Evolutionary conservation across 37 sponge, comb jelly and placozoan genomes (phyloP).

Genomic region (Diacarnus erythraeanus): DNA sequence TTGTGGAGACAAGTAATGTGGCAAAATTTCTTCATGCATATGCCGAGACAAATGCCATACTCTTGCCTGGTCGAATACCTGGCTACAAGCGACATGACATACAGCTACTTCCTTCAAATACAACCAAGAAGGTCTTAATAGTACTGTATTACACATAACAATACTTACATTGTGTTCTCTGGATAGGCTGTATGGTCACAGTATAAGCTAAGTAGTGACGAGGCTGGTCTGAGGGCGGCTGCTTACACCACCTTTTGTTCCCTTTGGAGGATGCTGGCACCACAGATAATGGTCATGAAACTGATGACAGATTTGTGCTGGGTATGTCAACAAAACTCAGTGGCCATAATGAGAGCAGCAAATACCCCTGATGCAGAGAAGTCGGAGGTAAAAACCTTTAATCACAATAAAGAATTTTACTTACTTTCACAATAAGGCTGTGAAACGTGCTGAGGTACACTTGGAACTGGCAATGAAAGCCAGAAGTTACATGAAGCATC

Average conservation of each 20-base stretch:
- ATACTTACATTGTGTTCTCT: background rate
- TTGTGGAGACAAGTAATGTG: conserved; percentile 3
- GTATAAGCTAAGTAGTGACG: conserved; percentile 20
- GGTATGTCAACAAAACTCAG: conserved; percentile 59
- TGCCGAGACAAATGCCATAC: conserved; percentile 41
- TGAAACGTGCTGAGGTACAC: conserved; percentile 30
- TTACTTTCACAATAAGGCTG: background rate
- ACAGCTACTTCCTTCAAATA: conserved; percentile 46
- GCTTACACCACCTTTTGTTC: conserved; percentile 36
- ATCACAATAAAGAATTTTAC: background rate
- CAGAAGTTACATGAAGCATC: conserved; percentile 17
- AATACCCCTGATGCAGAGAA: conserved; percentile 43
- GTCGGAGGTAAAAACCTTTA: conserved; percentile 7
- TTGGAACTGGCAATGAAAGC: conserved; percentile 22
- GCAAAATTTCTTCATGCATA: conserved; percentile 23
- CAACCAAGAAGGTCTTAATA: conserved; percentile 22
- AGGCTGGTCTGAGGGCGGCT: conserved; percentile 23
- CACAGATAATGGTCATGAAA: conserved; percentile 44
- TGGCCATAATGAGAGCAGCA: conserved; percentile 26
- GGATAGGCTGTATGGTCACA: conserved; percentile 22
- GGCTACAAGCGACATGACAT: conserved; percentile 55
- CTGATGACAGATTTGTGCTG: conserved; percentile 64
- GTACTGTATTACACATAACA: background rate
- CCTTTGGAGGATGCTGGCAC: conserved; percentile 42
- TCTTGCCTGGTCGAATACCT: conserved; percentile 54